Conservation (phyloP, 2,797 vertebrate genomes). For the Pachyuromys duprasi region DNA sequence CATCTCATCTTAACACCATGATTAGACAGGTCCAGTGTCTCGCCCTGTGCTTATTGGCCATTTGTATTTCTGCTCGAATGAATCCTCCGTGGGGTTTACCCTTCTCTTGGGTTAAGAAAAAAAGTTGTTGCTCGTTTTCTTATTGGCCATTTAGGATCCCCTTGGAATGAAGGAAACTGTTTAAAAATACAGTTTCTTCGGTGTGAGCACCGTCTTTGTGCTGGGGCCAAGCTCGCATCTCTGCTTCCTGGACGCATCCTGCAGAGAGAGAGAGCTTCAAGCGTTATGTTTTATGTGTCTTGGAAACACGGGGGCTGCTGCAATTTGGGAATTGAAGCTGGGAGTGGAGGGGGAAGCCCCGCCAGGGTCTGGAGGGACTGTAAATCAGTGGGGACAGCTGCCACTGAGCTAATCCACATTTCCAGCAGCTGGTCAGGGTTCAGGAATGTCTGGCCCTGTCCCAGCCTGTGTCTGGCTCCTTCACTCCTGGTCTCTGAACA, state of each 20-base stretch:
- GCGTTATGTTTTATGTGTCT: background rate
- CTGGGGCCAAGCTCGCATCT: background rate
- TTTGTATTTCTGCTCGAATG: background rate
- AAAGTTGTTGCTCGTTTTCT: background rate
- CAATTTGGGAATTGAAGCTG: background rate
- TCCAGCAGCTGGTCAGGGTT: background rate
- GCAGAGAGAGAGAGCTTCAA: background rate
- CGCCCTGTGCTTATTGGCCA: rapidly evolving
- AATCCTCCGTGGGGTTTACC: background rate
- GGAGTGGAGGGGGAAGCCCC: background rate
- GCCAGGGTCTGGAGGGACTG: background rate
- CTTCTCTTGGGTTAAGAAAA: background rate
- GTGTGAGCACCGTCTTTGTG: background rate
- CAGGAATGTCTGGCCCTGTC: background rate
- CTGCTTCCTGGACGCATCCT: background rate
- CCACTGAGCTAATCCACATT: background rate
- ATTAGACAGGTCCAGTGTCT: background rate
- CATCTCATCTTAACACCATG: background rate
- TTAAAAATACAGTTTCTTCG: background rate
- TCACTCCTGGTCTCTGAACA: slow-evolving; percentile 52
- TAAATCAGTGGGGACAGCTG: slow-evolving; percentile 54
- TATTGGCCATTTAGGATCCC: background rate
- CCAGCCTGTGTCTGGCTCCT: slow-evolving; percentile 18
- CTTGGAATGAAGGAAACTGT: background rate
- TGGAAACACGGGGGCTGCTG: background rate